Conservation (phyloP, 2,888 invertebrate species). For the Cantharis nigra region DNA sequence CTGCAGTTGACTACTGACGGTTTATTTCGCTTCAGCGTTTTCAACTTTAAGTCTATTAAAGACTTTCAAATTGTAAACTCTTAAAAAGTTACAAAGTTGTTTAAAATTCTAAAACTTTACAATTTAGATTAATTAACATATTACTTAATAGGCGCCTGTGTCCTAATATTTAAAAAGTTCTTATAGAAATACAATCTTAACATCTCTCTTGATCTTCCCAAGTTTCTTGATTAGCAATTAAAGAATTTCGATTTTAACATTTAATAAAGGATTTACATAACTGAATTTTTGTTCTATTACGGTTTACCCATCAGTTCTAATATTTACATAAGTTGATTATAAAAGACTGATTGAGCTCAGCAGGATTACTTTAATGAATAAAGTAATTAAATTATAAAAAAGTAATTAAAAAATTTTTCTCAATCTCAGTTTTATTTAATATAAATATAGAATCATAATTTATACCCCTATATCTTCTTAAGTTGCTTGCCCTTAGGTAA, state of each 20-base stretch:
- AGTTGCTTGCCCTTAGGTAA: no score
- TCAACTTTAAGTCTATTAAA: conserved; percentile 28
- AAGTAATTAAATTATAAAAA: background rate
- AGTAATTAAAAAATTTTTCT: background rate
- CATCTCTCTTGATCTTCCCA: background rate
- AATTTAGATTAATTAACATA: conserved; percentile 19
- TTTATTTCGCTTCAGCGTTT: conserved; percentile 27
- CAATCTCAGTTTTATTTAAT: background rate
- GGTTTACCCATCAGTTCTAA: background rate
- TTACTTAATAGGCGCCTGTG: background rate
- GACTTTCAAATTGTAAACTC: conserved; percentile 26
- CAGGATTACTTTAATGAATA: background rate
- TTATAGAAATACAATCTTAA: background rate
- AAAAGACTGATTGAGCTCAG: background rate
- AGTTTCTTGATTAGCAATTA: background rate
- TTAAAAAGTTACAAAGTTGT: conserved; percentile 26
- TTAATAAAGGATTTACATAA: background rate
- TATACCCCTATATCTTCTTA: no score
- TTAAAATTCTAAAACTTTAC: conserved; percentile 21
- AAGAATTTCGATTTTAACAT: background rate
- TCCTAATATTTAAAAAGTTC: conserved; percentile 1
- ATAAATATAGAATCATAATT: no score
- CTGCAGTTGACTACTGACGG: conserved; percentile 26
- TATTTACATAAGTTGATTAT: background rate
- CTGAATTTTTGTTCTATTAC: background rate